These are phyloP conservation scores for Drosophila cardini DNA, from an alignment of 1,140 invertebrate species.

Conservation along the genomic window DNA sequence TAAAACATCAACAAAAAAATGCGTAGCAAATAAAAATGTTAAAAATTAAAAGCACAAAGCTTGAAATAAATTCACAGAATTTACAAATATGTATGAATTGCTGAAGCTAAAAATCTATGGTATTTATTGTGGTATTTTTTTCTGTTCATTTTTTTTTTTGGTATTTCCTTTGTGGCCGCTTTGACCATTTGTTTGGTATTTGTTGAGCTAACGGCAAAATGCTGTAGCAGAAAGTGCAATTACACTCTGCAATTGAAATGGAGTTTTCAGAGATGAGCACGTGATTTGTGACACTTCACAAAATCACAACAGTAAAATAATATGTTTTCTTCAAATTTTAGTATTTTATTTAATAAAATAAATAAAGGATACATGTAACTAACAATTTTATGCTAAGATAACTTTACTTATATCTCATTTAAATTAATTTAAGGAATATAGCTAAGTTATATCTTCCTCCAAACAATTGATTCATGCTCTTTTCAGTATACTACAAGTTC, in stretches of 20 bases:
- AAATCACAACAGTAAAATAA: too few relatives aligned
- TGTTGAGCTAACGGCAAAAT: neutral
- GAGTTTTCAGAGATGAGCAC: neutral
- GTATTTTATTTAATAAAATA: too few relatives aligned
- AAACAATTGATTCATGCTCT: too few relatives aligned
- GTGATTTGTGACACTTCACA: too few relatives aligned
- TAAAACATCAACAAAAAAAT: constrained; percentile 8
- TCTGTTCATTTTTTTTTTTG: too few relatives aligned
- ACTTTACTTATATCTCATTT: too few relatives aligned
- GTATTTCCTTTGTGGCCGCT: constrained; percentile 3
- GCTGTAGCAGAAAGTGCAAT: neutral
- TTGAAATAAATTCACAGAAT: constrained; percentile 20
- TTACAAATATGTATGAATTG: constrained; percentile 19
- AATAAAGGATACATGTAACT: too few relatives aligned
- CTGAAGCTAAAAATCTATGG: constrained; percentile 10
- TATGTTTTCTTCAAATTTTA: too few relatives aligned
- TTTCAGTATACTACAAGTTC: too few relatives aligned
- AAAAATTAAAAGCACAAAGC: constrained; percentile 10
- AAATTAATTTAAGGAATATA: too few relatives aligned
- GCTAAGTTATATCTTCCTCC: too few relatives aligned
- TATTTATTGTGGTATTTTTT: constrained; percentile 25
- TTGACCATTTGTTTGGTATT: neutral
- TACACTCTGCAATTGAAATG: neutral
- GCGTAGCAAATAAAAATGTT: neutral
- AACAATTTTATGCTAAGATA: too few relatives aligned